phyloP scores from a whole-genome alignment of 2,797 vertebrate species.

The Thamnophis elegans region DNA sequence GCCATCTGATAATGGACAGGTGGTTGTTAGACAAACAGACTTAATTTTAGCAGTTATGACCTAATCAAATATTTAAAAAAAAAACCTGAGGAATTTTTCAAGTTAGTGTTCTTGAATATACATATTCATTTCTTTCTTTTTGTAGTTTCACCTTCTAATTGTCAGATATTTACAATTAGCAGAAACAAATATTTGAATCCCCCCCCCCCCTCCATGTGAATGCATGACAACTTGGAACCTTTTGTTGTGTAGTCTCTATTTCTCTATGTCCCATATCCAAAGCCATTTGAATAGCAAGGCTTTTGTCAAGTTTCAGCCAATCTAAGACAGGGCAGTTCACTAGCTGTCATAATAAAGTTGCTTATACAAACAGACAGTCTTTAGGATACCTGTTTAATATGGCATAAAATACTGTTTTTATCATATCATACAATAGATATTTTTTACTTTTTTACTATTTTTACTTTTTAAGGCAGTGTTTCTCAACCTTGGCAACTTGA shows the following conservation, averaged over 20 bases:
- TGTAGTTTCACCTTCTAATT: constrained; percentile 1
- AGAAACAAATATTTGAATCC: constrained; percentile 41
- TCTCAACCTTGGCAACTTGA: too few species aligned
- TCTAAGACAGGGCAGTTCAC: background rate
- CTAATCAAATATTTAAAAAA: background rate
- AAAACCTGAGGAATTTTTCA: background rate
- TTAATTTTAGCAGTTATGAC: background rate
- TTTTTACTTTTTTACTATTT: background rate
- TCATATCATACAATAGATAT: background rate
- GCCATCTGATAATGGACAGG: background rate
- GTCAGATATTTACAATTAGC: background rate
- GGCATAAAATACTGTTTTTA: background rate
- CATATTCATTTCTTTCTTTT: background rate
- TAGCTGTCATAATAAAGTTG: background rate
- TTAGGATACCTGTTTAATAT: background rate
- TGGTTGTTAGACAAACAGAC: background rate
- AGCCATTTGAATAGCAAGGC: background rate
- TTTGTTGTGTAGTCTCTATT: background rate
- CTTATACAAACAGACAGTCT: background rate
- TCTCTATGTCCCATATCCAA: background rate
- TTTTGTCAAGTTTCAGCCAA: background rate
- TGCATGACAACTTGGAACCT: constrained; percentile 21
- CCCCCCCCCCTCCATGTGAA: constrained; percentile 37
- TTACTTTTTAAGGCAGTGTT: background rate
- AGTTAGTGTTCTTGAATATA: background rate